These are phyloP conservation scores for Spilogale gracilis DNA, from an alignment of 2,113 vertebrate genomes.

Conservation along the genomic window DNA sequence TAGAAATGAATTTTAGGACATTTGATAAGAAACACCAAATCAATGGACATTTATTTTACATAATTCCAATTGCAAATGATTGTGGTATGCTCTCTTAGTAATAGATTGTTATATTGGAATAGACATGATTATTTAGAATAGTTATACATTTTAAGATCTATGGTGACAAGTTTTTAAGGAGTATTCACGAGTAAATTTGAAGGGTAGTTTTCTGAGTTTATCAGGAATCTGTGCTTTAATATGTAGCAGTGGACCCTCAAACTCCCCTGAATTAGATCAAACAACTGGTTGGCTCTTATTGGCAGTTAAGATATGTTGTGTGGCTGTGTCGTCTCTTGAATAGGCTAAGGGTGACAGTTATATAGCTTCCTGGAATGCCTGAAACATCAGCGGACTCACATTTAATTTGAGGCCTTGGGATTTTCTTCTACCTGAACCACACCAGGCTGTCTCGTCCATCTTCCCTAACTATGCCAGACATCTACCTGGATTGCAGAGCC, in stretches of 20 bases:
- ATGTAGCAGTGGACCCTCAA: neutral
- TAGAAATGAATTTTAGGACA: conserved; percentile 50
- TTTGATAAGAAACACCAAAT: neutral
- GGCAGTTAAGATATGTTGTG: neutral
- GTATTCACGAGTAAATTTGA: neutral
- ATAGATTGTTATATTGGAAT: neutral
- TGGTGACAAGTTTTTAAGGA: neutral
- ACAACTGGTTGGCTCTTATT: neutral
- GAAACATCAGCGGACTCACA: conserved; percentile 21
- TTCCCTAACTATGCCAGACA: conserved; percentile 37
- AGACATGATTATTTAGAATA: neutral
- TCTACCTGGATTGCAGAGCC: neutral
- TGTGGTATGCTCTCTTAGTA: neutral
- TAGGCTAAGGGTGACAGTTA: neutral
- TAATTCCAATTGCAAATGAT: neutral
- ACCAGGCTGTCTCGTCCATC: neutral
- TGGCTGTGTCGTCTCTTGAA: neutral
- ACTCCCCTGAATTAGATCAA: conserved; percentile 6
- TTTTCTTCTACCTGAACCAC: conserved; percentile 10
- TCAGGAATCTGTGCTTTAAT: conserved; percentile 9
- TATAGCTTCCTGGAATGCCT: neutral
- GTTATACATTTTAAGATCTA: neutral
- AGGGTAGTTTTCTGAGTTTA: conserved; percentile 48
- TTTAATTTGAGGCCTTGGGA: conserved; percentile 55
- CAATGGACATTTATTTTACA: neutral